A percentile compares a stretch with the other conserved stretches of the same genome.
Conservation (phyloP, 2,797 vertebrate genomes). For the Helicolenus hilgendorfi region DNA sequence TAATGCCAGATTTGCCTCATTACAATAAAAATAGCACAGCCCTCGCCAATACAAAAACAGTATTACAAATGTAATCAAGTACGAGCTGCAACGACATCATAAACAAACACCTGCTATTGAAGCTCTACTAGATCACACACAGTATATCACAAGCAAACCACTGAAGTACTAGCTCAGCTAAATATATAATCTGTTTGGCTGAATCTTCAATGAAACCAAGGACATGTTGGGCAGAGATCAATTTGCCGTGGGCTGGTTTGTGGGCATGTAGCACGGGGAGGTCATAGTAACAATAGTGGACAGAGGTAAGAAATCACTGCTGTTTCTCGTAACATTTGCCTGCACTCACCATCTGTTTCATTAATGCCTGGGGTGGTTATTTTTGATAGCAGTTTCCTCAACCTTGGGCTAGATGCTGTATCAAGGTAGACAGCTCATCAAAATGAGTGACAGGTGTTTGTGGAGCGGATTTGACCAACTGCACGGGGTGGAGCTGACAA, state of each 20-base stretch:
- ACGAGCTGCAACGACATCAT: background rate
- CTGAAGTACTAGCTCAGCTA: background rate
- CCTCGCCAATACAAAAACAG: background rate
- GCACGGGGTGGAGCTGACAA: constrained; percentile 14
- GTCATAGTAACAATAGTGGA: constrained; percentile 2
- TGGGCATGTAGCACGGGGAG: constrained; percentile 1
- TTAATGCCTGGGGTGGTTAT: constrained; percentile 21
- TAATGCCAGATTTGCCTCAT: constrained; percentile 22
- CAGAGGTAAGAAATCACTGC: constrained; percentile 32
- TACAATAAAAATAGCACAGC: constrained; percentile 16
- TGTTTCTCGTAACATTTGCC: constrained; percentile 19
- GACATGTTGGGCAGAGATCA: background rate
- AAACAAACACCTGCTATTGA: background rate
- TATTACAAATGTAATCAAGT: background rate
- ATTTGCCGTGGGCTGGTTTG: constrained; percentile 2
- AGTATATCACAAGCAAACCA: background rate
- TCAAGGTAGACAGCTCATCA: constrained; percentile 47
- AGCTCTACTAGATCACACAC: background rate
- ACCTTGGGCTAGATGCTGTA: constrained; percentile 17
- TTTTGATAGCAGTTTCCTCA: constrained; percentile 21
- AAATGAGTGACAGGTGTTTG: constrained; percentile 57
- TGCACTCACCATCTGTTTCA: constrained; percentile 45
- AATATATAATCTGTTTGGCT: background rate
- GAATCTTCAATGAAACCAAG: constrained; percentile 4
- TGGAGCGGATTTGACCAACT: constrained; percentile 29